phyloP scores from a whole-genome alignment of 2,888 invertebrate genomes.

The Agrilus mali region DNA sequence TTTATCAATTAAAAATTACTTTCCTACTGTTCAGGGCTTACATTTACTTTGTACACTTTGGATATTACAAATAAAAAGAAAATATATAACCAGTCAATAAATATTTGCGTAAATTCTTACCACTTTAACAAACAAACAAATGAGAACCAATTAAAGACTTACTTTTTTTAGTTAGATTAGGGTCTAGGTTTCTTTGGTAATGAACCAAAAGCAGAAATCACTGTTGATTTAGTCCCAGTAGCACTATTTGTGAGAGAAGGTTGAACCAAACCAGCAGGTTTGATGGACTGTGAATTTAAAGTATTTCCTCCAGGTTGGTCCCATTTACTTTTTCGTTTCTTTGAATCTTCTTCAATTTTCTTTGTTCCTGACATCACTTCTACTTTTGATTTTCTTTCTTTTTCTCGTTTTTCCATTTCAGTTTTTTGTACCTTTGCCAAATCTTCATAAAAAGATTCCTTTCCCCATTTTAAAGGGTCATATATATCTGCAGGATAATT shows the following conservation, averaged over 20 bases:
- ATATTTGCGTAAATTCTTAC: too few species aligned
- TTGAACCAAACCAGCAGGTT: conserved; percentile 57
- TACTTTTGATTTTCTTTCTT: conserved; percentile 78
- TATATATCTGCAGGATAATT: conserved; percentile 91
- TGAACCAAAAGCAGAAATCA: conserved; percentile 87
- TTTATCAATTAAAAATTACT: too few species aligned
- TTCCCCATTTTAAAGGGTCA: conserved; percentile 84
- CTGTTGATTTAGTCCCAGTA: conserved; percentile 82
- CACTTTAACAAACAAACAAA: too few species aligned
- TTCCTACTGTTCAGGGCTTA: too few species aligned
- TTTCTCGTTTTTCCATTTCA: conserved; percentile 87
- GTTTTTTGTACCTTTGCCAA: conserved; percentile 77
- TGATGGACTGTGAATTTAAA: conserved; percentile 43
- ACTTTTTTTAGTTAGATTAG: conserved; percentile 5
- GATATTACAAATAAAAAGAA: too few species aligned
- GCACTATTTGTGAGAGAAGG: conserved; percentile 67
- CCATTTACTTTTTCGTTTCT: conserved; percentile 84
- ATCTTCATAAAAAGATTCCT: conserved; percentile 89
- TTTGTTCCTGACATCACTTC: conserved; percentile 64
- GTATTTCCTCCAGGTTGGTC: conserved; percentile 65
- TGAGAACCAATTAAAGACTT: too few species aligned
- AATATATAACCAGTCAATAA: too few species aligned
- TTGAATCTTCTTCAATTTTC: conserved; percentile 56
- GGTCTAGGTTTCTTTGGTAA: conserved; percentile 66
- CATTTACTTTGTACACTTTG: too few species aligned